Conservation (phyloP, 2,888 invertebrate genomes). For the Oligia strigilis region DNA sequence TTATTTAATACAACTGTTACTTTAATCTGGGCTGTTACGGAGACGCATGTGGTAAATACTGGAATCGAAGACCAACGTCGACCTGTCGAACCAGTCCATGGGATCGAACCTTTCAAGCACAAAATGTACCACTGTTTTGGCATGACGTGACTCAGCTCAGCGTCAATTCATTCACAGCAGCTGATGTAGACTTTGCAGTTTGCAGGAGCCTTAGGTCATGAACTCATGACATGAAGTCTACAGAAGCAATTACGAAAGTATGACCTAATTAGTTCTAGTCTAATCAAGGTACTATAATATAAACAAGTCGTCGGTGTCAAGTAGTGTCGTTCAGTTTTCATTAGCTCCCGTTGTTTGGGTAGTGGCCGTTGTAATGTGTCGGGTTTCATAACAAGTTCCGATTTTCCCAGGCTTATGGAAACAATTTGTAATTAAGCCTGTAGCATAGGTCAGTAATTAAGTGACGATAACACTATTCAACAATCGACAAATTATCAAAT, state of each 20-base stretch:
- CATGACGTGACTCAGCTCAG: not conserved
- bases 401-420: conserved; percentile 33
- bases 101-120: not conserved
- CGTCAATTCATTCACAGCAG: not conserved
- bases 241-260: not conserved
- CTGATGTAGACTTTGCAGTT: not conserved
- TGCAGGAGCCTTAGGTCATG: not conserved
- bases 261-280: not conserved
- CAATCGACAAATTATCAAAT: conserved; percentile 33
- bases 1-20: conserved; percentile 4
- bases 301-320: not conserved
- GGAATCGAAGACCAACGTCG: not conserved
- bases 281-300: not conserved
- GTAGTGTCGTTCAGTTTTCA: conserved; percentile 13
- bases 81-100: not conserved
- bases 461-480: conserved; percentile 26
- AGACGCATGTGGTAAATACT: not conserved
- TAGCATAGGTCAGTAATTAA: conserved; percentile 48
- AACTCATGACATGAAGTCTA: not conserved
- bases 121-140: not conserved
- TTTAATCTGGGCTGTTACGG: not conserved
- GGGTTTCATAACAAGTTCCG: conserved; percentile 50
- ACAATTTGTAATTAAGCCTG: conserved; percentile 45
- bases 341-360: conserved; percentile 26
- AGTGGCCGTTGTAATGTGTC: conserved; percentile 27